A percentile compares a stretch with the other conserved stretches of the same genome.
phyloP scores from a whole-genome alignment of 2,797 vertebrate species.

The Tapera naevia region DNA sequence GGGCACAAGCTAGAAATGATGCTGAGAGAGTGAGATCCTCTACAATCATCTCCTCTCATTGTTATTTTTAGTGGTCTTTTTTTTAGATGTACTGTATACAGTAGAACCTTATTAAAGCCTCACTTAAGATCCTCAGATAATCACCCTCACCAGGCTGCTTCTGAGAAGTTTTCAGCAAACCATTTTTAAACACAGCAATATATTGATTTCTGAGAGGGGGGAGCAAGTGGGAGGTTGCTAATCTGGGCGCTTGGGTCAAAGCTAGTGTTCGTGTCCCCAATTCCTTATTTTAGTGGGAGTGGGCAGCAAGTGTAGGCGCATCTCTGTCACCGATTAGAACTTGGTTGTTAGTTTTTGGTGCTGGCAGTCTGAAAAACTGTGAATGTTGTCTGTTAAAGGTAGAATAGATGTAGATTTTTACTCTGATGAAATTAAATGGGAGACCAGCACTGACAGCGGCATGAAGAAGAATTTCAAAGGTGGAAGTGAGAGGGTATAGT shows the following conservation, averaged over 20 bases:
- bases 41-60: slow-evolving; percentile 66
- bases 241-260: slow-evolving; percentile 56
- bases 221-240: slow-evolving; percentile 57
- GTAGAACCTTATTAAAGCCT: slow-evolving; percentile 62
- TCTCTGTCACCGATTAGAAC: slow-evolving; percentile 59
- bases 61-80: slow-evolving; percentile 60
- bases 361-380: slow-evolving; percentile 56
- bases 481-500: not conserved
- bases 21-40: slow-evolving; percentile 52
- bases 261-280: slow-evolving; percentile 37
- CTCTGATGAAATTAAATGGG: not conserved
- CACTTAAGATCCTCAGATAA: slow-evolving; percentile 34
- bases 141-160: slow-evolving; percentile 35
- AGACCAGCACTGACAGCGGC: not conserved
- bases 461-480: slow-evolving; percentile 8
- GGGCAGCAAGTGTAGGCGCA: slow-evolving; percentile 44
- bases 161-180: slow-evolving; percentile 37
- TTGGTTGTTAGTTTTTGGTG: slow-evolving; percentile 47
- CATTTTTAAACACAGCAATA: slow-evolving; percentile 39
- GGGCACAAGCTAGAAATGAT: slow-evolving; percentile 43
- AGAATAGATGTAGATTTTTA: slow-evolving; percentile 54
- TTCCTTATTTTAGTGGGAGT: slow-evolving; percentile 65
- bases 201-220: slow-evolving; percentile 30
- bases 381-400: slow-evolving; percentile 48
- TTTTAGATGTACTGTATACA: slow-evolving; percentile 59